Evolutionary conservation across 1,140 invertebrate genomes (phyloP), one percentile per base, ranked within the genome.

Genomic region (Drosophila erecta): DNA sequence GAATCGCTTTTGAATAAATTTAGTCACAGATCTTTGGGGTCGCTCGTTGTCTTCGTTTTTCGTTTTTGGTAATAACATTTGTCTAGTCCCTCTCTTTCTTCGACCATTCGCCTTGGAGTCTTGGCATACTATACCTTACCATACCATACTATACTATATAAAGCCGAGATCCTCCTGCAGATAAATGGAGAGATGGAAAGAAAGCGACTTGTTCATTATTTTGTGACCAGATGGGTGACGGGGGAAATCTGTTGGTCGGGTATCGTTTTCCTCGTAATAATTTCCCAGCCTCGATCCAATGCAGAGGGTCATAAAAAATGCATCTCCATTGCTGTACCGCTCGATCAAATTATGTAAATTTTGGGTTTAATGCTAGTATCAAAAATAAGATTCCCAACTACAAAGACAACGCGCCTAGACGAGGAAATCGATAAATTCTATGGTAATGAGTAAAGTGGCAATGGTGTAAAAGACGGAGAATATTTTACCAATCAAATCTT

Each of bases 261-360:
- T 91, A 91, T 90, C 79, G 90, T 85, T 90, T 89, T 89, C 77
- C 85, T 69, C 65, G 85, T 89, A 89, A 90, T 90, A 89, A 89
- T 90, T 89, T 81, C 69, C 78, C 79, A 40, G 46, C 67, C 20
- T 49, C 37, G 10, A 41, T 70, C 80, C 81, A 87, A 58, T 75
- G 66, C 46, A 43, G 51, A 41, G 41, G 59, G 66, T 11, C 67
- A 78, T 90, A 79, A 90, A 80, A 78, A 89, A 85, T 20, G 79
- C 76, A 62, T 56, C 76, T 70, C 76, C 87, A 81, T 89, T 73
- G 74, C 60, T 84, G 85, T 77, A 77, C 65, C 84, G 84, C 69
- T 89, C 84, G 80, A 89, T 89, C 85, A 90, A 89, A 85, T 89
- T 89, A 89, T 89, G 85, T 89, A 75, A 89, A 89, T 89, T 71